Base-by-base conservation (phyloP, 2,888 invertebrate species). In the Ochropacha duplaris region DNA sequence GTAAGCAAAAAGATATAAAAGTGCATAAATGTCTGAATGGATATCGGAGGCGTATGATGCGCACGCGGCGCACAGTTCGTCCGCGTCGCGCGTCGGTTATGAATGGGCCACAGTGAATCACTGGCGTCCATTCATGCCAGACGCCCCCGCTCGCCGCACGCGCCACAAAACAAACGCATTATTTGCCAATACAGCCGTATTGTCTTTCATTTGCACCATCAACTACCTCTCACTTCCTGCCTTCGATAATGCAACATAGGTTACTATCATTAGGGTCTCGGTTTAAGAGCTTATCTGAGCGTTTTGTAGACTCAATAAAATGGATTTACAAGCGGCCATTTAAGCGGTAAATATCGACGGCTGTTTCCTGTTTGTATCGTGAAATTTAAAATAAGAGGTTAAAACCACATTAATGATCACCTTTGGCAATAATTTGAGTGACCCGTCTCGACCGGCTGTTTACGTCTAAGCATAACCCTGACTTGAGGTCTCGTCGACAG, bases 51-150 rank as follows among this genome's bases (percentile, higher is more conserved):
- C 68, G 74, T 72, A 71, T 77, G 78, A 81, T 78, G 79, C 76
- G 75, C 78, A 71, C 76, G 78, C 78, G 71, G 71, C 74, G 65
- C 44, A 44, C 44, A 9, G 44, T 44, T 44, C 44, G 44, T 16
- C 19, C 55, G 68, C 54, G 75, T 72, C 64, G 68, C 55, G 68
- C 54, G 75, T 72, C 64, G 68, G 69, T 78, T 84, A 83, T 91
- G 90, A 92, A 92, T 91, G 90, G 80, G 76, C 65, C 76, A 76
- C 79, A 73, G 86, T 91, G 92, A 92, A 87, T 91, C 90, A 91
- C 83, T 78, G 82, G 74, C 76, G 68, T 79, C 85, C 91, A 91
- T 92, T 91, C 87, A 91, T 81, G 71, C 74, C 62, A 56, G 61
- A 76, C 88, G 86, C 88, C 90, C 84, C 85, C 90, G 81, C 88